Conservation (phyloP, 2,113 vertebrate species). For the Megaleporinus macrocephalus region DNA sequence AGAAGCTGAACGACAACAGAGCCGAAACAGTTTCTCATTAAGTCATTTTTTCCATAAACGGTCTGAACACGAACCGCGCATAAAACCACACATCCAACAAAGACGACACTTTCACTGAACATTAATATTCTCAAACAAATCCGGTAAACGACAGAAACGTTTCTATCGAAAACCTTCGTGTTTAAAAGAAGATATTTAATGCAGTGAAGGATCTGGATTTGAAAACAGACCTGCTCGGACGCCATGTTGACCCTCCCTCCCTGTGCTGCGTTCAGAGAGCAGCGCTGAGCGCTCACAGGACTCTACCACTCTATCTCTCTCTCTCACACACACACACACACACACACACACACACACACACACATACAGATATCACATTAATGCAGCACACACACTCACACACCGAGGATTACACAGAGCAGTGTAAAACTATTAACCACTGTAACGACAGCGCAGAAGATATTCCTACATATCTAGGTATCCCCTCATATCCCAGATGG, state of each 20-base stretch:
- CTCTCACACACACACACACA: not conserved
- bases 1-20: not conserved
- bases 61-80: not conserved
- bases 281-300: conserved; percentile 51
- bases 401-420: not conserved
- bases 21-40: not conserved
- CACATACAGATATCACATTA: no score
- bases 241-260: conserved; percentile 80
- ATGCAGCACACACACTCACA: not conserved
- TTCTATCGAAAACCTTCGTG: fast-evolving
- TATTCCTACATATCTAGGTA: not conserved
- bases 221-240: conserved; percentile 82
- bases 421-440: not conserved
- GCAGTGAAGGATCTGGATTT: conserved; percentile 35
- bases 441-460: fast-evolving
- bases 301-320: conserved; percentile 60
- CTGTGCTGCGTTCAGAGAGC: conserved; percentile 52
- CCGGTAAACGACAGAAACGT: not conserved
- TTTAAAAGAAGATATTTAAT: not conserved
- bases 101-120: not conserved
- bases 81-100: conserved; percentile 17
- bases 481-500: conserved; percentile 56
- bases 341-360: no score
- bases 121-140: not conserved
- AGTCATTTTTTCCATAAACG: conserved; percentile 47